Evolutionary conservation across 2,888 invertebrate genomes (phyloP), one percentile per base, ranked within the genome.

Genomic region (Panopea generosa): DNA sequence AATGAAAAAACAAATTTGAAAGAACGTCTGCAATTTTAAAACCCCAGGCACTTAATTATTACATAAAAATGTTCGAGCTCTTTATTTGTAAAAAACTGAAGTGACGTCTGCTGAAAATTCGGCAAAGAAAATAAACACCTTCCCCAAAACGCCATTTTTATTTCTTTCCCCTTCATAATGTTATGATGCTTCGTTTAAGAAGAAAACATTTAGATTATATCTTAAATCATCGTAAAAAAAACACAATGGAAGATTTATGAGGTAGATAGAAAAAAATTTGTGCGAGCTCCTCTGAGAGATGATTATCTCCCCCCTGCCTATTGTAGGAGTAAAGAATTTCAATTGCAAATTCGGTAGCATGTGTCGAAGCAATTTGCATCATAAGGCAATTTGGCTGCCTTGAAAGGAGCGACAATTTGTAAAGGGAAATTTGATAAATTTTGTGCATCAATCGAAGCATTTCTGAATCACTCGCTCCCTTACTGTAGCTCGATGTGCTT

Each of bases 301-400:
- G 20, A 50, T 50, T 50, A 50, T 50, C 50, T 22, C 20, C 20
- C 50, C 2, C 11, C 33, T 18, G 6, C 7, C 50, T 50, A 50
- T 50, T 50, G 50, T 50, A 9, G 50, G 20, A 18, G 24, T 50
- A 18, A 18, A 50, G 20, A 50, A 47, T 14, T 49, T 49, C 27
- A 29, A 27, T 60, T 18, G 29, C 47, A 60, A 60, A 26, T 49
- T 29, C n/a, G 47, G 33, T 45, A 49, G 60, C 29, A 60, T 52
- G 40, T 50, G 50, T 50, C 50, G 20, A 20, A 11, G 18, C 11
- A 50, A 20, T 50, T 20, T 18, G 22, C 18, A 22, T 24, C 18
- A 50, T 9, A 9, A 3, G 11, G 50, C 11, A 22, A 20, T 50
- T 20, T 50, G 50, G 18, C 50, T n/a, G 18, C 11, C 2, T 24